These are phyloP conservation scores for Syndactyla subalaris DNA, from an alignment of 2,797 vertebrate species.

Conservation along the genomic window DNA sequence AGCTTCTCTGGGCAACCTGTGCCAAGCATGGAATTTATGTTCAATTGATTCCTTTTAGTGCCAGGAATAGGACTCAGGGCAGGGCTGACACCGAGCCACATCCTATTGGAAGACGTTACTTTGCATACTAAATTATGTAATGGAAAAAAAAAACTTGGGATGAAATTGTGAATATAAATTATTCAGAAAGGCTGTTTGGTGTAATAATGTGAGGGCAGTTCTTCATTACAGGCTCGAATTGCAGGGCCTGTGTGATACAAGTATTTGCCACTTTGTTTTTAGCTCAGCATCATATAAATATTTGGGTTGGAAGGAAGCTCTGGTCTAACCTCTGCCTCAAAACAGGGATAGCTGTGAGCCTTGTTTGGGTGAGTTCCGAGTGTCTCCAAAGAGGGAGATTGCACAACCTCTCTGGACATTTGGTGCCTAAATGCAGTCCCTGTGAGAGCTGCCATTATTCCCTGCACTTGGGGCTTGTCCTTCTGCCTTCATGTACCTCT, in stretches of 20 bases:
- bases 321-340: background rate
- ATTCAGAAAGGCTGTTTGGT: background rate
- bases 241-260: background rate
- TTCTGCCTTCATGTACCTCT: background rate
- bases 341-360: background rate
- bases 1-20: background rate
- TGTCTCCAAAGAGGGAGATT: background rate
- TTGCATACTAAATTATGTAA: background rate
- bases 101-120: background rate
- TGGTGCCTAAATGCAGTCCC: background rate
- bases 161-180: background rate
- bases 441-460: background rate
- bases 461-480: background rate
- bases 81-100: accelerated
- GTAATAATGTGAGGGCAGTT: background rate
- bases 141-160: background rate
- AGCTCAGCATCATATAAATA: conserved; percentile 10
- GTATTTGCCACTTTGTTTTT: background rate
- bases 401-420: background rate
- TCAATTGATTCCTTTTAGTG: background rate
- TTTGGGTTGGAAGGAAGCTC: conserved; percentile 26
- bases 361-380: background rate
- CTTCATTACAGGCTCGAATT: background rate
- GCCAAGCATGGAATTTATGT: background rate
- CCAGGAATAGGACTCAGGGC: background rate